These are phyloP conservation scores for Cheilosia vulpina DNA, from an alignment of 2,888 invertebrate genomes.

Conservation along the genomic window DNA sequence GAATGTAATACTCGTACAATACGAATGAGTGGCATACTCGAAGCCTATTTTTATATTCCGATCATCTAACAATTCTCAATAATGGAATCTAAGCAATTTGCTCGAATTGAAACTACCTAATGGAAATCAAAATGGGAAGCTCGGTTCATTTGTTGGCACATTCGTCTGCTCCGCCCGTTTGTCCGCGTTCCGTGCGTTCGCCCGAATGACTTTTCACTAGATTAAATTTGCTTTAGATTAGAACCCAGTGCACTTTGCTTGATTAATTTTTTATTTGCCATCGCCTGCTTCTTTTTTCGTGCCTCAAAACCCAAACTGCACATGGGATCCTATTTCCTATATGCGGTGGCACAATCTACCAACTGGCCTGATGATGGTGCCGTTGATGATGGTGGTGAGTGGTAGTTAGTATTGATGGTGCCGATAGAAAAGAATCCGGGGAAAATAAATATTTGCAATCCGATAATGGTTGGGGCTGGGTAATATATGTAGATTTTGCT, in stretches of 20 bases:
- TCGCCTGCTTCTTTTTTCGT: conserved; percentile 38
- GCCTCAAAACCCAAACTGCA: conserved; percentile 42
- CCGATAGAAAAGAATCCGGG: conserved; percentile 53
- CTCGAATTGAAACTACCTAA: conserved; percentile 63
- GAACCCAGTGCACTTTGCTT: conserved; percentile 73
- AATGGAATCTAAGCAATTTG: conserved; percentile 62
- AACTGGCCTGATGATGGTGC: conserved; percentile 29
- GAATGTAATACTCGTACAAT: conserved; percentile 3
- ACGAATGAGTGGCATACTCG: neutral
- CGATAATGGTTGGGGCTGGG: conserved; percentile 61
- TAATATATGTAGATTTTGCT: conserved; percentile 50
- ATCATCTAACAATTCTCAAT: conserved; percentile 40
- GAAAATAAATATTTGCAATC: conserved; percentile 71
- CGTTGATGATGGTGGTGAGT: conserved; percentile 64
- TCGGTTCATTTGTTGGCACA: conserved; percentile 57
- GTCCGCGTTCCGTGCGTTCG: conserved; percentile 60
- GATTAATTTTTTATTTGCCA: conserved; percentile 75
- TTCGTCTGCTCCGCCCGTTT: conserved; percentile 25
- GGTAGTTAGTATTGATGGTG: conserved; percentile 51
- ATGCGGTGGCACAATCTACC: conserved; percentile 56
- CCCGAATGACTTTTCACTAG: conserved; percentile 73
- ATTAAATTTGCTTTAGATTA: conserved; percentile 75
- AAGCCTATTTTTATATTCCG: conserved; percentile 25
- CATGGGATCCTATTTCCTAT: conserved; percentile 51
- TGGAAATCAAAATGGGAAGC: conserved; percentile 63